Conservation (phyloP, 2,113 vertebrate genomes). For the Leptosomus discolor region DNA sequence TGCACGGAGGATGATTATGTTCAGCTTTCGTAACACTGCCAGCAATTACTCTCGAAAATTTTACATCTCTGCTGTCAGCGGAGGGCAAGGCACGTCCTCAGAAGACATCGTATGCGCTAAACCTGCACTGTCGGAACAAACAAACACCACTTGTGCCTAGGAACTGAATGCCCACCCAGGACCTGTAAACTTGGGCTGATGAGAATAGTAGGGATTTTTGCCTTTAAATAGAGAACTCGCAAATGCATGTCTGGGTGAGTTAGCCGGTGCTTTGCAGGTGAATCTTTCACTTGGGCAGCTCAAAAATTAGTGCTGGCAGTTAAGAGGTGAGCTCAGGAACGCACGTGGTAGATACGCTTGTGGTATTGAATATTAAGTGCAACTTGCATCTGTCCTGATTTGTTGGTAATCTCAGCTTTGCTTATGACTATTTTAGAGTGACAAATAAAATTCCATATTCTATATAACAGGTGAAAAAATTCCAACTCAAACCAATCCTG, state of each 20-base stretch:
- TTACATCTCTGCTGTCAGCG: background rate
- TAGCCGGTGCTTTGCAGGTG: background rate
- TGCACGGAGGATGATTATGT: background rate
- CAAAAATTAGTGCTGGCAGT: background rate
- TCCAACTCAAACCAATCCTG: background rate
- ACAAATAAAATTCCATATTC: background rate
- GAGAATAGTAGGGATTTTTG: background rate
- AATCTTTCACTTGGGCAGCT: background rate
- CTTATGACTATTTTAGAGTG: background rate
- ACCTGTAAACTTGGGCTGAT: background rate
- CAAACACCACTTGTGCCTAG: fast-evolving
- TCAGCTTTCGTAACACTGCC: background rate
- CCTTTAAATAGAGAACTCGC: background rate
- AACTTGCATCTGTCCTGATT: background rate
- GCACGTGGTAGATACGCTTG: fast-evolving
- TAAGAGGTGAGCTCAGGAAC: background rate
- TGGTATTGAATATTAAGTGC: background rate
- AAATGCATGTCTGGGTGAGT: background rate
- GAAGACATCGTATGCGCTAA: background rate
- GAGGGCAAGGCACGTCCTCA: background rate
- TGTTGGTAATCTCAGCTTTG: background rate
- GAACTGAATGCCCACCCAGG: background rate
- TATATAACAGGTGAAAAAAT: background rate
- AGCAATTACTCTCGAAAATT: background rate
- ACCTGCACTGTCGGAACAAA: background rate